Conservation (phyloP, 2,888 invertebrate species). For the Hydrotaea cyrtoneurina region DNA sequence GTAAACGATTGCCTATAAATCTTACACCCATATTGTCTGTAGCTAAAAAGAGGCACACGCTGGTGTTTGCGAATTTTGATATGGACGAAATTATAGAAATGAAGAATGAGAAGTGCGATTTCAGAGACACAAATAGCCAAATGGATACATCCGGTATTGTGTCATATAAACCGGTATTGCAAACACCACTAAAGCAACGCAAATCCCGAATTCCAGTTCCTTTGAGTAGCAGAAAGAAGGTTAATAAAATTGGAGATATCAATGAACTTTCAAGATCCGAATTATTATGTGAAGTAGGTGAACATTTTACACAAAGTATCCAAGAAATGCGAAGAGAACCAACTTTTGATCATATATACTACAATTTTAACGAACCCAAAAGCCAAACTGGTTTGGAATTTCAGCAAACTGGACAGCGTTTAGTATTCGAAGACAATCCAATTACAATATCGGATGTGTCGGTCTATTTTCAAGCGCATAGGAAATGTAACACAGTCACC, state of each 20-base stretch:
- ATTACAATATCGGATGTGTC: conserved; percentile 75
- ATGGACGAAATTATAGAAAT: conserved; percentile 52
- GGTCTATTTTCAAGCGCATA: conserved; percentile 56
- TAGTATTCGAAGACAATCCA: conserved; percentile 69
- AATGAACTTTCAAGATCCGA: not conserved
- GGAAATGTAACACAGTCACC: conserved; percentile 20
- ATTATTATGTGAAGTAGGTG: conserved; percentile 17
- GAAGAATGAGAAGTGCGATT: not conserved
- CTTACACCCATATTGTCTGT: conserved; percentile 73
- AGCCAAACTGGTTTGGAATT: not conserved
- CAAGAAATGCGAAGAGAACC: conserved; percentile 40
- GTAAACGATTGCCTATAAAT: conserved; percentile 65
- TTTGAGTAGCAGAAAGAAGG: conserved; percentile 64
- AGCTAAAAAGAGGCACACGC: conserved; percentile 72
- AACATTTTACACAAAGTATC: conserved; percentile 40
- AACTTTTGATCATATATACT: too few species aligned
- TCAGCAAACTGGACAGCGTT: not conserved
- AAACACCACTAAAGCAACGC: conserved; percentile 30
- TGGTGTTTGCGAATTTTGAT: conserved; percentile 55
- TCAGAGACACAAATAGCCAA: not conserved
- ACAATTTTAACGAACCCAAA: not conserved
- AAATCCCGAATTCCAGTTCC: conserved; percentile 42
- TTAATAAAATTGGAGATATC: not conserved
- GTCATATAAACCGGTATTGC: conserved; percentile 18
- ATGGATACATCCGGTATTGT: conserved; percentile 14